Evolutionary conservation across 2,797 vertebrate genomes (phyloP), one percentile per base, ranked within the genome.

Genomic region (Channallabes apus): DNA sequence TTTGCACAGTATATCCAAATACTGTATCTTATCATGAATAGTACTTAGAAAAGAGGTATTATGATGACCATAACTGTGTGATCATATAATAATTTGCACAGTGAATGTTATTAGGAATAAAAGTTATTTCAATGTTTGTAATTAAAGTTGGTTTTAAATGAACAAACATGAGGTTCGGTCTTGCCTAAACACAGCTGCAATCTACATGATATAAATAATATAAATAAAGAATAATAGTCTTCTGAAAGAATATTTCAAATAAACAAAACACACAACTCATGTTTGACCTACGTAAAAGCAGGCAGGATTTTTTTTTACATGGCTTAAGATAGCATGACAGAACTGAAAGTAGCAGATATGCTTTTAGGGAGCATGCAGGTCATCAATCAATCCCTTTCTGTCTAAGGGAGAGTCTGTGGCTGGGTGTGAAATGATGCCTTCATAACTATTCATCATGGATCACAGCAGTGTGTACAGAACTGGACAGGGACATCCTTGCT

Each of bases 371-470:
- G 35, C 27, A 20, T n/a, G 46, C 14, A 22, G 65, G n/a, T 59
- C 27, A 82, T 82, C 65, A 4, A 51, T 62, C n/a, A 80, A 65
- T 58, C 76, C 32, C 35, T 38, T 80, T 17, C 73, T 72, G 85
- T 78, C 82, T 61, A 22, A 56, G 4, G 32, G 32, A 54, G 35
- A 51, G 18, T 27, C 61, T 18, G 58, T 15, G 56, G 27, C 54
- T 24, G 11, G 77, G 82, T 81, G 65, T 72, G 56, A 78, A 80
- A 80, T 35, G 65, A 41, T 20, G n/a, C 80, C 51, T 65, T 62
- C 62, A 27, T 82, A 24, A 81, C 79, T 7, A 12, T 64, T 59
- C 14, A 67, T 69, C 35, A 71, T 11, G 27, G 78, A 35, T 38
- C 32, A 62, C 5, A 12, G 73, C 67, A 58, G 38, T 22, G 15